Base-by-base conservation (phyloP, 2,113 vertebrate genomes). In the Podilymbus podiceps region DNA sequence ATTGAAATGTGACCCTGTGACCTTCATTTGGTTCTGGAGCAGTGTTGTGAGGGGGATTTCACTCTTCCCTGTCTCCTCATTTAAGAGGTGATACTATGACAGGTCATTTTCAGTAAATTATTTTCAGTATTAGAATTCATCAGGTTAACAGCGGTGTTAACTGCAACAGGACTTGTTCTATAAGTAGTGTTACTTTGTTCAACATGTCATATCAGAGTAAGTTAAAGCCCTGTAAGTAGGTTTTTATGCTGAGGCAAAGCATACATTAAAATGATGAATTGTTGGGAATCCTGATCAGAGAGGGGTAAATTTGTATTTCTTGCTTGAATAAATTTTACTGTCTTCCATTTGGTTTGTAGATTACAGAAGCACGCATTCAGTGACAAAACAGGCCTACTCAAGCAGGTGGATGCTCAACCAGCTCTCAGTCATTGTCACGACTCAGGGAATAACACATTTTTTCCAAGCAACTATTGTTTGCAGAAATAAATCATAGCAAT, bases 191-290 rank as follows among this genome's bases (percentile, higher is more conserved):
- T 88, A 83, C 58, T 92, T 96, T 74, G 49, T 95, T 93, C 85
- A 93, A 80, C 55, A 12, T 71, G 33, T 87, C 81, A 42, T 90
- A 93, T 73, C 78, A 94, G 46, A 75, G 47, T 86, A 92, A 83
- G 69, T 63, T 86, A 96, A 95, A 85, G 52, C 35, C 60, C 56
- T 68, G 79, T 93, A 82, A 95, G 94, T 6, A 92, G 23, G n/a
- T 44, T 85, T 77, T 96, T 80, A 85, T 49, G n/a, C 88, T 93
- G 91, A 88, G 49, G 79, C 63, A 86, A 90, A 88, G 90, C 62
- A 95, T 91, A 96, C 82, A 97, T 97, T 98, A 97, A 96, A 95
- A 95, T 97, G 98, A 98, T 95, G 81, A 97, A 97, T 95, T 92
- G 56, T 58, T 93, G 38, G n/a, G 87, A 90, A 98, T 91, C 91